phyloP scores from a whole-genome alignment of 1,140 invertebrate species.

The Ephestia elutella region DNA sequence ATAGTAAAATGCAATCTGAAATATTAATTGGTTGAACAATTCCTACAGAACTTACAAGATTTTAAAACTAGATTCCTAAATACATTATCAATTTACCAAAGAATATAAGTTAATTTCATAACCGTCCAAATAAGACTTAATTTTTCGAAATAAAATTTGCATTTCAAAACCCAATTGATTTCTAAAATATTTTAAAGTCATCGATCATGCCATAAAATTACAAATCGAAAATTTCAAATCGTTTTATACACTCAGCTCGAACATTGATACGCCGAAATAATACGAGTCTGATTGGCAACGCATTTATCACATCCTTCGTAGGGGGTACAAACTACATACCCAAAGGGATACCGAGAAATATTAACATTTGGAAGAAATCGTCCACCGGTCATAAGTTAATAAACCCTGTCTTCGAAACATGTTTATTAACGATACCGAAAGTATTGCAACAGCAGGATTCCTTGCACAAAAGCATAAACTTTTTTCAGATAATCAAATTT shows the following conservation, averaged over 20 bases:
- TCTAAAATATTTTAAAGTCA: not conserved
- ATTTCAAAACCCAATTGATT: not conserved
- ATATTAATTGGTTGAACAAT: too few species aligned
- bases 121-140: too few species aligned
- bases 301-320: conserved; percentile 4
- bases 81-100: too few species aligned
- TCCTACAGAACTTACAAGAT: too few species aligned
- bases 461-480: conserved; percentile 18
- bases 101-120: too few species aligned
- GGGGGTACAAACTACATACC: conserved; percentile 16
- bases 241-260: not conserved
- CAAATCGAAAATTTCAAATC: not conserved
- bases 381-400: conserved; percentile 31
- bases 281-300: not conserved
- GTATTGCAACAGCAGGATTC: not conserved
- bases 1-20: not conserved
- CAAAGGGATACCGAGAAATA: conserved; percentile 14
- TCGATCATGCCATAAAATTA: not conserved
- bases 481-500: conserved; percentile 50
- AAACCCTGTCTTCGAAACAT: conserved; percentile 26
- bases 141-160: too few species aligned
- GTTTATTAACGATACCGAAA: conserved; percentile 23
- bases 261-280: not conserved
- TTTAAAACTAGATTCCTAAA: too few species aligned
- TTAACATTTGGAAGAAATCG: conserved; percentile 18